Conservation (phyloP, 2,113 vertebrate genomes). For the Atherinomorus stipes region DNA sequence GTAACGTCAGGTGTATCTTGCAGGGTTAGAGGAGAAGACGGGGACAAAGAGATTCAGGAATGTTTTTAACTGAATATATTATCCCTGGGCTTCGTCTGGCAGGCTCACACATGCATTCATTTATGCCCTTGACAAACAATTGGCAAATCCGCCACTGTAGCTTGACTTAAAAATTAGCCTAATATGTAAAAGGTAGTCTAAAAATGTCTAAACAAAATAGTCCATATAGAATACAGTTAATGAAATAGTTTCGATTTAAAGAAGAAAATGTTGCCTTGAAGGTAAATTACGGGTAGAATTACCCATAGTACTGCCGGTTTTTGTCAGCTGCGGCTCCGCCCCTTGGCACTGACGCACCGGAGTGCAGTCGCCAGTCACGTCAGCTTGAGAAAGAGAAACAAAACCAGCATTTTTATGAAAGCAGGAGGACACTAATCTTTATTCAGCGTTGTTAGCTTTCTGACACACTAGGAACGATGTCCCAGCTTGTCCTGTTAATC, state of each 20-base stretch:
- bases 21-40: no score
- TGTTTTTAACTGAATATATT: no score
- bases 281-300: not conserved
- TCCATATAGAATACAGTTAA: not conserved
- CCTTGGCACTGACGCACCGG: constrained; percentile 10
- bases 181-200: not conserved
- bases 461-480: constrained; percentile 3
- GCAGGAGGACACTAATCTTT: not conserved
- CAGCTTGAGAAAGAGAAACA: constrained; percentile 19
- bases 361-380: constrained; percentile 34
- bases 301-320: rapidly evolving
- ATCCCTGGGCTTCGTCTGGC: not conserved
- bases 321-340: constrained; percentile 33
- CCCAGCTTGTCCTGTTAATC: not conserved
- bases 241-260: no score
- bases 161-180: not conserved
- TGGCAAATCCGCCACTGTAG: not conserved
- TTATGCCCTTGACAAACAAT: not conserved
- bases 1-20: no score
- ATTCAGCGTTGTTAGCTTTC: not conserved
- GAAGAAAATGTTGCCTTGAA: not conserved
- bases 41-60: no score
- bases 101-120: not conserved
- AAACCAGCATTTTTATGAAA: constrained; percentile 2
- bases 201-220: not conserved